Conservation (phyloP, 1,140 invertebrate species). For the Agrypnia vestita region DNA sequence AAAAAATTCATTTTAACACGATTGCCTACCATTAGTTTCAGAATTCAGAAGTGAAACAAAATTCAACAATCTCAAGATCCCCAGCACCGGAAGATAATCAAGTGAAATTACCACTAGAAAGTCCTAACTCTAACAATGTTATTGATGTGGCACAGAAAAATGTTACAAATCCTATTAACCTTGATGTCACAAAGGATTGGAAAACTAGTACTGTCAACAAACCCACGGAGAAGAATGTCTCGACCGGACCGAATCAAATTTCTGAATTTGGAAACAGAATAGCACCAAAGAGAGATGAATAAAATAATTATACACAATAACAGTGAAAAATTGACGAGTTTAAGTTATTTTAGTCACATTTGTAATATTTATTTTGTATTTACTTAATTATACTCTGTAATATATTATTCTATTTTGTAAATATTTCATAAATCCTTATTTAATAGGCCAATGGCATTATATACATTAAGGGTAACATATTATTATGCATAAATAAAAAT, state of each 20-base stretch:
- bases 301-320: conserved; percentile 14
- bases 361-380: conserved; percentile 8
- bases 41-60: conserved; percentile 3
- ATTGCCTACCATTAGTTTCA: conserved; percentile 27
- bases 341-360: not conserved
- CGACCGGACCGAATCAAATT: conserved; percentile 34
- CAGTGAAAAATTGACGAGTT: not conserved
- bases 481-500: no score
- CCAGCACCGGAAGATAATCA: not conserved
- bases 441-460: no score
- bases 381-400: conserved; percentile 1
- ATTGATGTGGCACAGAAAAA: conserved; percentile 51
- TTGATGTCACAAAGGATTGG: conserved; percentile 59
- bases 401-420: conserved; percentile 19
- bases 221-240: conserved; percentile 31
- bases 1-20: not conserved
- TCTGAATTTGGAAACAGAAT: conserved; percentile 51
- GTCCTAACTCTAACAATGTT: conserved; percentile 42
- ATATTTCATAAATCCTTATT: not conserved
- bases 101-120: not conserved
- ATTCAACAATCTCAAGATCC: conserved; percentile 25
- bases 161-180: conserved; percentile 48
- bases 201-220: conserved; percentile 58
- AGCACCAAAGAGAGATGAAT: conserved; percentile 7
- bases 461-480: no score